A percentile compares a stretch with the other conserved stretches of the same genome.
These are phyloP conservation scores for Julus scandinavius DNA, from an alignment of 2,888 invertebrate species.

Conservation along the genomic window DNA sequence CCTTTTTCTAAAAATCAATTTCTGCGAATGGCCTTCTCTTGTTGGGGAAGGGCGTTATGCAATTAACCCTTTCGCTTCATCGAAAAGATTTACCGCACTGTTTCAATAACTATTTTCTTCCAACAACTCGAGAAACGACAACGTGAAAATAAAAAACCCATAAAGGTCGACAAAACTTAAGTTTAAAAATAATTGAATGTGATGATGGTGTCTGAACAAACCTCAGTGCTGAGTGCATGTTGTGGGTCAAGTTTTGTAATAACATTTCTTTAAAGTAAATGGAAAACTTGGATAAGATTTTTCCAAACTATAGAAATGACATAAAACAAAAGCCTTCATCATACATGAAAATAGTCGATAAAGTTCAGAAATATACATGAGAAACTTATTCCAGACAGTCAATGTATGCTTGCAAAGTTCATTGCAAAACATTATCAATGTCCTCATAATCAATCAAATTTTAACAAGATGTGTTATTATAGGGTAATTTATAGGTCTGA, in stretches of 20 bases:
- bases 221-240: background rate
- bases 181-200: background rate
- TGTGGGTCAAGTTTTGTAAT: background rate
- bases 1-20: slow-evolving; percentile 18
- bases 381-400: background rate
- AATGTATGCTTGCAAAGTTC: too few relatives aligned
- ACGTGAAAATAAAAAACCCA: background rate
- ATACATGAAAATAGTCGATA: background rate
- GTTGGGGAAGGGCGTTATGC: slow-evolving; percentile 27
- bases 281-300: background rate
- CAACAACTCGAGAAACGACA: background rate
- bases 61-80: slow-evolving; percentile 38
- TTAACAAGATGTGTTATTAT: background rate
- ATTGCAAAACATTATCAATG: too few relatives aligned
- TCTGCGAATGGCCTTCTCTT: slow-evolving; percentile 6
- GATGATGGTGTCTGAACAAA: background rate
- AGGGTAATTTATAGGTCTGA: too few relatives aligned
- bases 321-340: too few relatives aligned
- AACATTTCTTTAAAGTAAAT: background rate
- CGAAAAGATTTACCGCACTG: slow-evolving; percentile 13
- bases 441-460: background rate
- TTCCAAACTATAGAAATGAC: background rate
- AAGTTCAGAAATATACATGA: background rate
- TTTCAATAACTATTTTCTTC: slow-evolving; percentile 1
- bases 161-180: background rate